Conservation (phyloP, 2,888 invertebrate species). For the Leptinotarsa tumamoca region DNA sequence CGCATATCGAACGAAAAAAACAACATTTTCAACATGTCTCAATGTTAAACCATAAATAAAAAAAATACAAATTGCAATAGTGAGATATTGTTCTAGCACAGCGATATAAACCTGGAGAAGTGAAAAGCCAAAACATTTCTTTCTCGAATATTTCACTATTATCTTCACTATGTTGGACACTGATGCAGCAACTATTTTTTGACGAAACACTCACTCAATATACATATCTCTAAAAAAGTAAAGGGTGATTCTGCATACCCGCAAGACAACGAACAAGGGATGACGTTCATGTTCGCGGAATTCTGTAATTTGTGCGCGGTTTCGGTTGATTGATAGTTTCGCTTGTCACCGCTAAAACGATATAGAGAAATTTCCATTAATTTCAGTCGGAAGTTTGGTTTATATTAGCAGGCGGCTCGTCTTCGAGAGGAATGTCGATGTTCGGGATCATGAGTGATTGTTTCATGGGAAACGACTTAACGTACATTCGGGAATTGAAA, state of each 20-base stretch:
- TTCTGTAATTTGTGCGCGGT: constrained; percentile 56
- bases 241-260: background rate
- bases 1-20: too few relatives aligned
- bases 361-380: constrained; percentile 68
- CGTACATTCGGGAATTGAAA: constrained; percentile 4
- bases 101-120: too few relatives aligned
- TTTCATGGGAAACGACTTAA: constrained; percentile 22
- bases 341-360: constrained; percentile 65
- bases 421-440: constrained; percentile 16
- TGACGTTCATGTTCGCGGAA: constrained; percentile 10
- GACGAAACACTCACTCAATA: too few relatives aligned
- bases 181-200: too few relatives aligned
- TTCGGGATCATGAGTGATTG: constrained; percentile 25
- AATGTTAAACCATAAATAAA: too few relatives aligned
- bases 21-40: too few relatives aligned
- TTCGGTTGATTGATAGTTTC: constrained; percentile 66
- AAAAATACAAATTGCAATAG: too few relatives aligned
- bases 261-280: background rate
- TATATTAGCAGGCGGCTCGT: constrained; percentile 34
- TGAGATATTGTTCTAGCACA: too few relatives aligned
- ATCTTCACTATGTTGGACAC: too few relatives aligned
- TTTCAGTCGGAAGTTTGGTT: constrained; percentile 54
- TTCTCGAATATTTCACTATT: too few relatives aligned
- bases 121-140: too few relatives aligned
- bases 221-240: background rate